Evolutionary conservation across 37 sponge, comb jelly and placozoan genomes (phyloP).

Genomic region (Theonella swinhoei): DNA sequence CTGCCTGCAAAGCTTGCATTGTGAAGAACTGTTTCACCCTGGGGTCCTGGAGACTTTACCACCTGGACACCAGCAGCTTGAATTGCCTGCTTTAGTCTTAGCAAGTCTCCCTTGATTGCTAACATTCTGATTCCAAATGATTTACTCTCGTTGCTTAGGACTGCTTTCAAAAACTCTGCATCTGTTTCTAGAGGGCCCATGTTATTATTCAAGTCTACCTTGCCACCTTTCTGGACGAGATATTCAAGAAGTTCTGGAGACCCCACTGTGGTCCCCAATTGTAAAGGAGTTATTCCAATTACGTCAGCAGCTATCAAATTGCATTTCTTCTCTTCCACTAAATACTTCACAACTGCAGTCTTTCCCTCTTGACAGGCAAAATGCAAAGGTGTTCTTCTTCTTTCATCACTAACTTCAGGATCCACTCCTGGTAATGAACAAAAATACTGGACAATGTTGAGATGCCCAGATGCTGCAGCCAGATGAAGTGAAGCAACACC

Average conservation of each 20-base stretch:
- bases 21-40: conserved; percentile 31
- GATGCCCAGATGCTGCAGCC: conserved; percentile 24
- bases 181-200: background rate
- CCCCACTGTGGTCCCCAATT: background rate
- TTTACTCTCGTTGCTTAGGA: background rate
- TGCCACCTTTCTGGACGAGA: background rate
- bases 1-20: conserved; percentile 20
- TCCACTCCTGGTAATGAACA: background rate
- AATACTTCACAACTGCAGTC: conserved; percentile 34
- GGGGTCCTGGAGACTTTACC: background rate
- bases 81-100: background rate
- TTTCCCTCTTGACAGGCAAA: conserved; percentile 69
- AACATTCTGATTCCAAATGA: background rate
- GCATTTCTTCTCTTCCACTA: background rate
- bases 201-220: too few species aligned
- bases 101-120: conserved; percentile 5
- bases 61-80: background rate
- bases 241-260: background rate
- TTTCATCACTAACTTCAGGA: conserved; percentile 21
- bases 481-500: conserved; percentile 42
- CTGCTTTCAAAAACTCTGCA: background rate
- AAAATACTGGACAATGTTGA: conserved; percentile 19
- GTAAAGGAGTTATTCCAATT: background rate
- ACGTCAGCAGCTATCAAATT: background rate
- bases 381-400: conserved; percentile 66